A percentile compares a stretch with the other conserved stretches of the same genome.
Evolutionary conservation across 2,113 vertebrate species (phyloP).

Genomic region (Crotophaga sulcirostris): DNA sequence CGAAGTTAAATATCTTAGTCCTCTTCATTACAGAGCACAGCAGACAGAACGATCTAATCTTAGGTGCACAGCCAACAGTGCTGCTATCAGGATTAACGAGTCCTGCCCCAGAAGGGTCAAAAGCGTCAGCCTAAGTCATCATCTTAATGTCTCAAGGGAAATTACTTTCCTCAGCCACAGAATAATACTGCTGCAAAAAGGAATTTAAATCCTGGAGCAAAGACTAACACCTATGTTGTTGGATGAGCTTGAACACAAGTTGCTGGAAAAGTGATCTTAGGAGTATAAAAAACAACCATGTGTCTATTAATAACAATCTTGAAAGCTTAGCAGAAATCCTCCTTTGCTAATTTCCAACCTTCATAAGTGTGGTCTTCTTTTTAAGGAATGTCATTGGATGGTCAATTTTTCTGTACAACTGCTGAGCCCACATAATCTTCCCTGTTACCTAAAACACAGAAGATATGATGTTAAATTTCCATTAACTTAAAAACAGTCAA

Average conservation of each 20-base stretch:
- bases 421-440: constrained; percentile 83
- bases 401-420: constrained; percentile 82
- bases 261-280: not conserved
- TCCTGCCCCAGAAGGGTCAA: not conserved
- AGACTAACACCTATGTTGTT: not conserved
- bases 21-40: not conserved
- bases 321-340: not conserved
- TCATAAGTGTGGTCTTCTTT: constrained; percentile 74
- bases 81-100: not conserved
- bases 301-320: not conserved
- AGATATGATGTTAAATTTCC: not conserved
- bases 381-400: constrained; percentile 82
- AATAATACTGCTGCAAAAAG: not conserved
- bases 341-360: constrained; percentile 67
- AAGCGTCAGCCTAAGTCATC: not conserved
- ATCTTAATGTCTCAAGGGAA: not conserved
- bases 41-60: not conserved
- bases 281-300: not conserved
- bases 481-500: not conserved
- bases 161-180: not conserved
- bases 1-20: not conserved
- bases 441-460: constrained; percentile 76
- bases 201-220: not conserved
- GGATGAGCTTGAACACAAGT: not conserved
- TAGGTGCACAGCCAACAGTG: not conserved